A percentile compares a stretch with the other conserved stretches of the same genome.
Conservation (phyloP, 2,888 invertebrate species). For the Orthonychiurus folsomi region DNA sequence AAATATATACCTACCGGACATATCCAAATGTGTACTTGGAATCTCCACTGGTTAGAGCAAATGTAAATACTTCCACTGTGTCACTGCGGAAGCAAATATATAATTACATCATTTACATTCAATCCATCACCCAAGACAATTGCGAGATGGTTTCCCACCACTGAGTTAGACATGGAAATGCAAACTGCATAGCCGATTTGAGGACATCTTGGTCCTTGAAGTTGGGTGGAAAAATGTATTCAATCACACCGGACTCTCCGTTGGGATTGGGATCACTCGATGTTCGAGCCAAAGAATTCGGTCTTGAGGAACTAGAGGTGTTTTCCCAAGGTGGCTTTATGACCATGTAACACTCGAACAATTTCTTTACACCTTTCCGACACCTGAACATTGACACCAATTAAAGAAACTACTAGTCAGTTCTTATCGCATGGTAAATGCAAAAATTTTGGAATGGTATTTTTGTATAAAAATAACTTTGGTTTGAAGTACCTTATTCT, state of each 20-base stretch:
- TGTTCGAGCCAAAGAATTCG: conserved; percentile 10
- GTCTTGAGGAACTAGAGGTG: conserved; percentile 1
- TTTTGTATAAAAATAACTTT: too few species aligned
- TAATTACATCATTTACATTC: too few species aligned
- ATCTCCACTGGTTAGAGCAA: conserved; percentile 87
- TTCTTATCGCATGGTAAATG: too few species aligned
- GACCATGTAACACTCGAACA: conserved; percentile 35
- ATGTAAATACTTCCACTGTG: conserved; percentile 88
- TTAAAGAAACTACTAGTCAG: not conserved
- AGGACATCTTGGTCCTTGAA: conserved; percentile 77
- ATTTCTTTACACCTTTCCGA: conserved; percentile 26
- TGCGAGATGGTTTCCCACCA: conserved; percentile 42
- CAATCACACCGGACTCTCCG: conserved; percentile 9
- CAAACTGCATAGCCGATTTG: conserved; percentile 80
- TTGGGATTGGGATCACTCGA: conserved; percentile 16
- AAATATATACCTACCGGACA: conserved; percentile 28
- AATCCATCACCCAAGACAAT: too few species aligned
- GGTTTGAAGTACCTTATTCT: conserved; percentile 24
- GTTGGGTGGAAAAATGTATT: conserved; percentile 59
- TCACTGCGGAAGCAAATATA: conserved; percentile 62
- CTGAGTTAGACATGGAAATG: conserved; percentile 72
- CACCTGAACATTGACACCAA: conserved; percentile 16
- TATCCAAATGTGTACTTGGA: conserved; percentile 97
- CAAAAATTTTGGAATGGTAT: too few species aligned
- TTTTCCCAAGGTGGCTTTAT: conserved; percentile 31